Evolutionary conservation across 1,140 invertebrate species (phyloP).

Genomic region (Bombus turneri): DNA sequence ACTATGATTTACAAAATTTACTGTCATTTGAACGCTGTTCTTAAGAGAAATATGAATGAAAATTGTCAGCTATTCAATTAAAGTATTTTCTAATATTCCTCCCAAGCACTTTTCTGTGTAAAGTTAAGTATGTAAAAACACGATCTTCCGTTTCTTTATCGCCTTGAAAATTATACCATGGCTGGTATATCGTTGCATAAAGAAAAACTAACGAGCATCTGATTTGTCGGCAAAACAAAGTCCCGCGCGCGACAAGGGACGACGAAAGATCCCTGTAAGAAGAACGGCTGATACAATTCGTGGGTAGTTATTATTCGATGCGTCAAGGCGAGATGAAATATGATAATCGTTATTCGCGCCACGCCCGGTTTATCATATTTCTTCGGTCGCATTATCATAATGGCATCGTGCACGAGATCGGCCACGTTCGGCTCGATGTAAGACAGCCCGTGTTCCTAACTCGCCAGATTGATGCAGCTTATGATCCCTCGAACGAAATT

Average conservation of each 20-base stretch:
- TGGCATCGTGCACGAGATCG: slow-evolving; percentile 38
- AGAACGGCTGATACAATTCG: slow-evolving; percentile 26
- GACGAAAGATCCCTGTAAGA: slow-evolving; percentile 9
- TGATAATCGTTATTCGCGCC: slow-evolving; percentile 69
- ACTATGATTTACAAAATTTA: no score
- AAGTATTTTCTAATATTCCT: no score
- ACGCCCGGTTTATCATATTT: slow-evolving; percentile 77
- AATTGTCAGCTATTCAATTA: no score
- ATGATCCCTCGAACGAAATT: not conserved
- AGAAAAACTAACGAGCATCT: not conserved
- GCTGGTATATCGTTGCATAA: not conserved
- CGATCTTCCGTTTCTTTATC: not conserved
- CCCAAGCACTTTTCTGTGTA: no score
- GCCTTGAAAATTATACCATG: not conserved
- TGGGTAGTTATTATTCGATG: slow-evolving; percentile 46
- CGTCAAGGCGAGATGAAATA: slow-evolving; percentile 74
- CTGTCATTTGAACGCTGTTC: not conserved
- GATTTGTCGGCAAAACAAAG: slow-evolving; percentile 6
- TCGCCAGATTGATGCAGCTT: slow-evolving; percentile 5
- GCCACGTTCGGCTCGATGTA: not conserved
- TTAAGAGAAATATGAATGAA: not conserved
- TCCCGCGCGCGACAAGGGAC: not conserved
- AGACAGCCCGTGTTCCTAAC: not conserved
- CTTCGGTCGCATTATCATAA: slow-evolving; percentile 75
- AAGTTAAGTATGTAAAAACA: no score